These are phyloP conservation scores for Syritta pipiens DNA, from an alignment of 2,888 invertebrate genomes.

Conservation along the genomic window DNA sequence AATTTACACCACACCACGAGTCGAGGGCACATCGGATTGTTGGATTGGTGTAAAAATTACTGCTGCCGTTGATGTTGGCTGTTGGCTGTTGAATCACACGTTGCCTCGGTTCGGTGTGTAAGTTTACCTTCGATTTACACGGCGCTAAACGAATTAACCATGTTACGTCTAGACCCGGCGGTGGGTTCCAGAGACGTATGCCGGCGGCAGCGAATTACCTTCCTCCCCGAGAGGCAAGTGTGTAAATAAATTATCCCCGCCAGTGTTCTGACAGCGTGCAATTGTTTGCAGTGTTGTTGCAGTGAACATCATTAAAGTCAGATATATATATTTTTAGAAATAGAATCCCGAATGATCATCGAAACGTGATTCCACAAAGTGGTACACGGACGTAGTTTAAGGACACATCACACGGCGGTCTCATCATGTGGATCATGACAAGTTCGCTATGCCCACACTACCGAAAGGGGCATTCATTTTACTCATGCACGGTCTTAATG, in stretches of 20 bases:
- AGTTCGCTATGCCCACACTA: constrained; percentile 21
- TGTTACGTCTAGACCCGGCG: constrained; percentile 34
- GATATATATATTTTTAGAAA: constrained; percentile 41
- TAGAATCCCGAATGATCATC: constrained; percentile 48
- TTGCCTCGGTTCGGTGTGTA: background rate
- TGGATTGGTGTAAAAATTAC: constrained; percentile 4
- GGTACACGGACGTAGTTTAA: constrained; percentile 58
- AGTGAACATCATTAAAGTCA: background rate
- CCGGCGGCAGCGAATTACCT: background rate
- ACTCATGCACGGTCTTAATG: constrained; percentile 29
- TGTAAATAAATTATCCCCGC: background rate
- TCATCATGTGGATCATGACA: constrained; percentile 43
- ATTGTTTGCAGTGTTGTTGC: constrained; percentile 7
- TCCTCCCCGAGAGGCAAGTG: background rate
- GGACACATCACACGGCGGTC: constrained; percentile 45
- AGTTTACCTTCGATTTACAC: constrained; percentile 40
- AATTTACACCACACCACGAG: constrained; percentile 25
- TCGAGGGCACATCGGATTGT: background rate
- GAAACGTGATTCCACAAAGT: constrained; percentile 47
- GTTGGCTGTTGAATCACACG: constrained; percentile 29
- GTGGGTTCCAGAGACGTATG: background rate
- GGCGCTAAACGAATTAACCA: constrained; percentile 30
- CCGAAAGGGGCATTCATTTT: constrained; percentile 31
- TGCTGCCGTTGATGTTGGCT: too few relatives aligned
- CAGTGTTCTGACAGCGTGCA: background rate